These are phyloP conservation scores for Halichoerus grypus DNA, from an alignment of 2,113 vertebrate genomes.

Conservation along the genomic window DNA sequence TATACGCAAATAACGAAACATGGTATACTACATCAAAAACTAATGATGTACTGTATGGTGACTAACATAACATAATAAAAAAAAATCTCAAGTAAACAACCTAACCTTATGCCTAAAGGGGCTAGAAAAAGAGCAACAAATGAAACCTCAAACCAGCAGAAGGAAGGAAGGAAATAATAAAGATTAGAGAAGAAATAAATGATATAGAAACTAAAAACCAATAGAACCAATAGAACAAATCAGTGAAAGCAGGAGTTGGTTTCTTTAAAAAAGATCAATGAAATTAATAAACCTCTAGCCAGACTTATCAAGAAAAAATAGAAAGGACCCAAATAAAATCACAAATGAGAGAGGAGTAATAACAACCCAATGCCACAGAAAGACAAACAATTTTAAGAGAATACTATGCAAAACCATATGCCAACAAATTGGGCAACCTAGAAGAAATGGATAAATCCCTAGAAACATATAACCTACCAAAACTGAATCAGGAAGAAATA, in stretches of 20 bases:
- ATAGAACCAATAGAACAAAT: not conserved
- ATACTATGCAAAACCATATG: not conserved
- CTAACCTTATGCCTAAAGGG: not conserved
- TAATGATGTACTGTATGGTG: too few species aligned
- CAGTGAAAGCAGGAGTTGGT: not conserved
- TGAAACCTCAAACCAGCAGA: not conserved
- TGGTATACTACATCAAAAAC: too few species aligned
- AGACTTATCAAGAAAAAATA: not conserved
- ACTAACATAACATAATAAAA: too few species aligned
- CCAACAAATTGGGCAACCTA: not conserved
- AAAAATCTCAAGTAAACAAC: not conserved
- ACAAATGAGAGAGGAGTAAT: not conserved
- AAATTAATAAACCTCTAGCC: not conserved
- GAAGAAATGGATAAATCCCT: not conserved
- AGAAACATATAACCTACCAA: not conserved
- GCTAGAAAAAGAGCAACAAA: not conserved
- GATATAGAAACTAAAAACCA: not conserved
- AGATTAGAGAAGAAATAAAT: not conserved
- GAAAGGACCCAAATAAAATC: not conserved
- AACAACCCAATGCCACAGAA: not conserved
- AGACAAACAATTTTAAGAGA: not conserved
- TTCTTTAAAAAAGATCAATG: not conserved
- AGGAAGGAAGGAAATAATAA: not conserved
- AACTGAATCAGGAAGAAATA: not conserved
- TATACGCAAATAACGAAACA: too few species aligned